phyloP scores from a whole-genome alignment of 2,113 vertebrate genomes.

The Scomber japonicus region DNA sequence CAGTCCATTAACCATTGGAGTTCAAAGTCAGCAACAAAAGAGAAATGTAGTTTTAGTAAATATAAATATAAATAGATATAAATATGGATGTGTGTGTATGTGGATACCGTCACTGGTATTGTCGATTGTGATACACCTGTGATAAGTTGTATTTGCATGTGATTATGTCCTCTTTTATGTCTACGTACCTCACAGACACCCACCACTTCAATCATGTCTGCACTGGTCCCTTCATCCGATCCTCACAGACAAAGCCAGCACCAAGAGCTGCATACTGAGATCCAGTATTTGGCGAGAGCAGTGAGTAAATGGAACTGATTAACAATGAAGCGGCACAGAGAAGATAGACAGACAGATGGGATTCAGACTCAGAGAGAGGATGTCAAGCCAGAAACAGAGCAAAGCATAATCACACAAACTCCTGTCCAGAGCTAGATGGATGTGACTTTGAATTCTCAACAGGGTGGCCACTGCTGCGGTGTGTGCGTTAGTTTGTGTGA shows the following conservation, averaged over 20 bases:
- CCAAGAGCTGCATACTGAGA: constrained; percentile 22
- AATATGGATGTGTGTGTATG: too few species aligned
- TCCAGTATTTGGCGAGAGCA: constrained; percentile 28
- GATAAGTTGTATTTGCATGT: not conserved
- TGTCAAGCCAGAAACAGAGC: constrained; percentile 13
- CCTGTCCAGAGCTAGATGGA: constrained; percentile 15
- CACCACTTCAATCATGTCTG: constrained; percentile 3
- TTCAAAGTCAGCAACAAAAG: too few species aligned
- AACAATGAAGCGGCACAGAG: constrained; percentile 24
- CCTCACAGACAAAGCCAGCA: constrained; percentile 17
- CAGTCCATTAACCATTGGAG: too few species aligned
- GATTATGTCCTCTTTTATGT: not conserved
- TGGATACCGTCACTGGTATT: not conserved
- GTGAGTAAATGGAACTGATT: constrained; percentile 41
- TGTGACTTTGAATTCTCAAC: constrained; percentile 27
- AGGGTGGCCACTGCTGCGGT: not conserved
- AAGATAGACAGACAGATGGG: constrained; percentile 22
- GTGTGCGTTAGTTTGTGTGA: not conserved
- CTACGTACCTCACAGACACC: not conserved
- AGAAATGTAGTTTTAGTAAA: too few species aligned
- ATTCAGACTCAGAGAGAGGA: not conserved
- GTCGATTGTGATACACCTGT: not conserved
- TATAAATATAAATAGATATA: too few species aligned
- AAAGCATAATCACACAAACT: constrained; percentile 17
- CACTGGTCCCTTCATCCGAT: not conserved